Percentiles rank a stretch among this genome's conserved stretches.
These are phyloP conservation scores for Tachysurus fulvidraco DNA, from an alignment of 2,113 vertebrate genomes.

Conservation along the genomic window DNA sequence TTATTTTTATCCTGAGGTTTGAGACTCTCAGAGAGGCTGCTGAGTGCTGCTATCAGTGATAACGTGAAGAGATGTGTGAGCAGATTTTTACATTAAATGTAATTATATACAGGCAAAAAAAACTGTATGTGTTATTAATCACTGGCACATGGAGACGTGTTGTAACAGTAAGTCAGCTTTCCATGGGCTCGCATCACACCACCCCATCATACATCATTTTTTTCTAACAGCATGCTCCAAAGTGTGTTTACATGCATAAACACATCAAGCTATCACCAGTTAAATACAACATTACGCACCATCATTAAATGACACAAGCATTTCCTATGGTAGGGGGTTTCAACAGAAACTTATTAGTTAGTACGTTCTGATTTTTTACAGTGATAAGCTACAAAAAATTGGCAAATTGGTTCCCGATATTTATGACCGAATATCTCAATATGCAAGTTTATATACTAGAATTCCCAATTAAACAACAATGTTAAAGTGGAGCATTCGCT, in stretches of 20 bases:
- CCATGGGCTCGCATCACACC: background rate
- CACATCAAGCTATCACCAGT: background rate
- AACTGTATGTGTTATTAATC: background rate
- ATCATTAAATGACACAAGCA: background rate
- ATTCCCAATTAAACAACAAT: background rate
- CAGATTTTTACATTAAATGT: background rate
- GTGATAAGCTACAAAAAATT: background rate
- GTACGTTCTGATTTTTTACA: background rate
- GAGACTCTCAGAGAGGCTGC: no score
- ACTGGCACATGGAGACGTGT: background rate
- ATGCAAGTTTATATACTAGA: background rate
- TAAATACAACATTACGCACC: background rate
- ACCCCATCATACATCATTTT: background rate
- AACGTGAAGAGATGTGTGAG: no score
- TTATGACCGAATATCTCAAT: background rate
- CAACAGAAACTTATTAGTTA: background rate
- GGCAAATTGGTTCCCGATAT: background rate
- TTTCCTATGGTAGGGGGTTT: background rate
- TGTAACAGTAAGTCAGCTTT: background rate
- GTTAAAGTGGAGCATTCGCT: background rate
- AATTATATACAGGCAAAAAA: no score
- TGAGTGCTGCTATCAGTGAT: background rate
- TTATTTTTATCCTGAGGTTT: no score
- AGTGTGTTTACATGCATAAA: background rate
- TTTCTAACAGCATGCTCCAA: background rate